Evolutionary conservation across 2,113 vertebrate species (phyloP), one percentile per base, ranked within the genome.

Genomic region (Pomatostomus ruficeps): DNA sequence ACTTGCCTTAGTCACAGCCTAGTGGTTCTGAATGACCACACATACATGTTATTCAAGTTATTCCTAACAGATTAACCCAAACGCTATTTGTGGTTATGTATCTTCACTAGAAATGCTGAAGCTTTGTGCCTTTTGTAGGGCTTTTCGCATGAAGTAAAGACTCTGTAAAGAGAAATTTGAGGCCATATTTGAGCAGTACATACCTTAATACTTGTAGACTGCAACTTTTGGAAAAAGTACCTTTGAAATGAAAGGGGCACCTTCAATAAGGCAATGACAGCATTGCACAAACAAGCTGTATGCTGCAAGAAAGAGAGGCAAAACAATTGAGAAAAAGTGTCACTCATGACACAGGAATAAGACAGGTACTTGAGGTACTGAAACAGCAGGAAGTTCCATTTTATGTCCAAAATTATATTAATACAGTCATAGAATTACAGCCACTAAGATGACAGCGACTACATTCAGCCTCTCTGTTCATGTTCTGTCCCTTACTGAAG

Each of bases 151-250:
- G 5, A 77, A 68, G 19, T 14, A 84, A 78, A 73, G 49, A 24
- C 4, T 35, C 38, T 59, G 21, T 10, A 36, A 83, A 63, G 12
- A 85, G 18, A 51, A 52, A 17, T 65, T 42, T 48, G 35, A 89
- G 59, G 67, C 51, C 48, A 5, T 33, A 38, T 82, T 76, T 76
- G 43, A 82, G 65, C 11, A 52, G 17, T 22, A 49, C 95, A 96
- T 97, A 99, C 99, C 98, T 99, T 99, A 84, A 99, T 99, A 94
- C 99, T 99, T 83, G 99, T 99, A 59, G 99, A 99, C 74, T 99
- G 99, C 43, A 99, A 98, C 96, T 99, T 99, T 91, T 99, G 99
- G 97, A 99, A 99, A 73, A 99, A 99, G 91, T 99, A 99, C 80
- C 99, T 99, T 97, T 99, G 99, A 97, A 99, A 99, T 11, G 99